Evolutionary conservation across 2,888 invertebrate genomes (phyloP).

Genomic region (Sycophila texana): DNA sequence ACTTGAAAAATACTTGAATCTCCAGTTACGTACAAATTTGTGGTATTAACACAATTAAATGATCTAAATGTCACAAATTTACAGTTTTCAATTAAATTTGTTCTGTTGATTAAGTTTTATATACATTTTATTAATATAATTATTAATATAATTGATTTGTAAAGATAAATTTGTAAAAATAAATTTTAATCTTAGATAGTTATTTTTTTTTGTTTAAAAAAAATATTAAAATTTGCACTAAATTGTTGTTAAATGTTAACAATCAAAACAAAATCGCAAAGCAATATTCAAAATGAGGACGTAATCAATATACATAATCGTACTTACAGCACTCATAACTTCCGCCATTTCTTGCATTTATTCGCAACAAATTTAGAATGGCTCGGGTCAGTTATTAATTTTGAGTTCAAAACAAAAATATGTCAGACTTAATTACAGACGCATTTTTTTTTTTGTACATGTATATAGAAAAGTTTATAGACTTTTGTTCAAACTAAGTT

Average conservation of each 20-base stretch:
- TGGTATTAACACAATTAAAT: slow-evolving; percentile 20
- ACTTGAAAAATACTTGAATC: slow-evolving; percentile 35
- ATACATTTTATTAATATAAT: neutral
- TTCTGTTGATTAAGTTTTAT: neutral
- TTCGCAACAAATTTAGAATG: slow-evolving; percentile 26
- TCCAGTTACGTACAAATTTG: slow-evolving; percentile 24
- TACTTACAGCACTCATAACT: slow-evolving; percentile 51
- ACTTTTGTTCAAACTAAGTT: slow-evolving; percentile 44
- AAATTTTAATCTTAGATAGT: neutral
- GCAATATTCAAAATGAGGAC: slow-evolving; percentile 40
- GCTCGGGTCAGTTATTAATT: slow-evolving; percentile 10
- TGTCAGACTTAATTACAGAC: slow-evolving; percentile 45
- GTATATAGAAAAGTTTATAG: slow-evolving; percentile 31
- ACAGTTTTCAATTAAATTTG: neutral
- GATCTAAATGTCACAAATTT: slow-evolving; percentile 31
- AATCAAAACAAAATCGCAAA: neutral
- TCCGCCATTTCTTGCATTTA: slow-evolving; percentile 43
- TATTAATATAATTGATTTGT: slow-evolving; percentile 1
- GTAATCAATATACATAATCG: slow-evolving; percentile 28
- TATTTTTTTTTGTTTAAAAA: neutral
- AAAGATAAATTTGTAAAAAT: too few relatives aligned
- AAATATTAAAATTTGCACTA: slow-evolving; percentile 13
- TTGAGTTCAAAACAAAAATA: slow-evolving; percentile 2
- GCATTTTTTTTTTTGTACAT: slow-evolving; percentile 53
- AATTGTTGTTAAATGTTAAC: neutral